Base-by-base conservation (phyloP, 2,113 vertebrate species). In the Scomber scombrus region DNA sequence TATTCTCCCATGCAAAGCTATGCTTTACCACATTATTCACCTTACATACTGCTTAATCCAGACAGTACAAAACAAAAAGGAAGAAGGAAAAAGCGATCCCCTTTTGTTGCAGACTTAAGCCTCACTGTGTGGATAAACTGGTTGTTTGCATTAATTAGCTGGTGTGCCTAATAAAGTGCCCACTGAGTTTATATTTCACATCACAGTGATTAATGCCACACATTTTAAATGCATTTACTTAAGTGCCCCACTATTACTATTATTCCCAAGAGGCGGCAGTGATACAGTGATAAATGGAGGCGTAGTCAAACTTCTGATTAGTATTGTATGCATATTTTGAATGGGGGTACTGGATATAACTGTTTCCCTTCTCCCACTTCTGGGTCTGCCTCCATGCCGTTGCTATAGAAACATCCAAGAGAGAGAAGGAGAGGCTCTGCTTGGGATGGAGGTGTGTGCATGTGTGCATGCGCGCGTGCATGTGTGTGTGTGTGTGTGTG, bases 341-440 rank as follows among this genome's bases (percentile, higher is more conserved):
- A 45, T 58, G 9, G 8, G 64, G 29, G 58, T 54, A 71, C 71
- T 66, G 69, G 63, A 83, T 71, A 60, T 50, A 60, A 71, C 71
- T 43, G 40, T 50, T 69, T 68, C 61, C 52, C 72, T 60, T 81
- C 63, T 69, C 67, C 50, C 67, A 81, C 78, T 82, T 75, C 57
- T 88, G 75, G 69, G 84, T 64, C 78, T 77, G 78, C 40, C 81
- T 61, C 49, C 68, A 40, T 40, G 34, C 34, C 52, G 93, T 94
- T 93, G 88, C 93, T 79, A 93, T 93, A 89, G 91, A 85, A 91
- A 94, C 93, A 56, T 90, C 86, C 88, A 75, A 86, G 66, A 63
- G 77, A 52, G 57, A 67, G 77, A 78, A 75, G 66, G 62, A 75
- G 71, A 78, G 55, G 50, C 58, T 47, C 63, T 50, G 64, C 75